Percentiles rank a stretch among this genome's conserved stretches.
Conservation (phyloP, 2,888 invertebrate genomes). For the Tenthredo notha region DNA sequence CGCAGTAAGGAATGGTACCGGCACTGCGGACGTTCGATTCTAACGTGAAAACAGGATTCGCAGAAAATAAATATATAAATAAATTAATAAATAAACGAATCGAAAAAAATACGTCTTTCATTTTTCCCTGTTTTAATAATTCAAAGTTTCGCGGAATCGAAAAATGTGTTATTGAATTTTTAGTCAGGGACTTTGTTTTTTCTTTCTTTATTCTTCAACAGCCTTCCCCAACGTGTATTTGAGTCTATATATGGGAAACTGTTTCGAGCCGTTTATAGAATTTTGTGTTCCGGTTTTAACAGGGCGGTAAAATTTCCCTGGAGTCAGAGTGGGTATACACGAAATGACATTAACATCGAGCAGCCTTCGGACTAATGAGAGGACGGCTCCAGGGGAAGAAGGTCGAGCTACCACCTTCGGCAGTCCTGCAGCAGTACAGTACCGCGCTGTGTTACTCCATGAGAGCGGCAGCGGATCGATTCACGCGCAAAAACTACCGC, state of each 20-base stretch:
- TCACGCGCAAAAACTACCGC: constrained; percentile 67
- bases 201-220: background rate
- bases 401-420: constrained; percentile 42
- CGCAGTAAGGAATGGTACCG: constrained; percentile 27
- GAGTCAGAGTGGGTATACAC: background rate
- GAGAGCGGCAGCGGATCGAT: constrained; percentile 64
- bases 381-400: constrained; percentile 58
- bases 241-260: background rate
- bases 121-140: background rate
- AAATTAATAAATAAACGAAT: background rate
- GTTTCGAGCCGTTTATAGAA: background rate
- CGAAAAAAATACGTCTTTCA: background rate
- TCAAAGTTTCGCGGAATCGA: background rate
- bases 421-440: constrained; percentile 20
- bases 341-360: constrained; percentile 27
- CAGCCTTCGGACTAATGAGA: constrained; percentile 58
- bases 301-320: constrained; percentile 21
- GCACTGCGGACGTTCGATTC: background rate
- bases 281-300: background rate
- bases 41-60: background rate
- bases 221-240: background rate
- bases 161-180: background rate
- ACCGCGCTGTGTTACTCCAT: background rate
- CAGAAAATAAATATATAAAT: background rate
- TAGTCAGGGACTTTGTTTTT: background rate